Evolutionary conservation across 1,140 invertebrate species (phyloP).

Genomic region (Drosophila ogumai): DNA sequence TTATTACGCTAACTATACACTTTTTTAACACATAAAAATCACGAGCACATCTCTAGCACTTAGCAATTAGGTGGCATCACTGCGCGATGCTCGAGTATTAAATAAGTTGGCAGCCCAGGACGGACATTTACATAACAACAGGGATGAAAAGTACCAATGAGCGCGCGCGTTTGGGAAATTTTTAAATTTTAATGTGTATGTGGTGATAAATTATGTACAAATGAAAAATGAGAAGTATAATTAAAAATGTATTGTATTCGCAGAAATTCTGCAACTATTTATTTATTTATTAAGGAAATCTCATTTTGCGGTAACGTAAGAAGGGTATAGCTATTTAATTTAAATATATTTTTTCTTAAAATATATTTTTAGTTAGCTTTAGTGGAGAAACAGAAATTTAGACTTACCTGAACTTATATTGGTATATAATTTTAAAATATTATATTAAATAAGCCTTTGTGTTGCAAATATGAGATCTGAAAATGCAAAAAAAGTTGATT

Average conservation of each 20-base stretch:
- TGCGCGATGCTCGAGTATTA: constrained; percentile 1
- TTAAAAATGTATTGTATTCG: background rate
- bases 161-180: constrained; percentile 21
- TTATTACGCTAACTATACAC: background rate
- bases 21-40: background rate
- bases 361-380: no score
- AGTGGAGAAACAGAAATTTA: no score
- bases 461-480: constrained; percentile 23
- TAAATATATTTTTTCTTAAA: background rate
- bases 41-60: constrained; percentile 26
- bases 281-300: background rate
- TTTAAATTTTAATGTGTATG: constrained; percentile 5
- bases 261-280: background rate
- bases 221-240: background rate
- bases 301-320: background rate
- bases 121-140: constrained; percentile 25
- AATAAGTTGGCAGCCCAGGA: constrained; percentile 28
- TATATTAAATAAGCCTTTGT: background rate
- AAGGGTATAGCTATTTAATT: background rate
- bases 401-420: constrained; percentile 12
- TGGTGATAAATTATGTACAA: background rate
- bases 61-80: constrained; percentile 22
- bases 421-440: background rate
- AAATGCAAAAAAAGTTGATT: constrained; percentile 2
- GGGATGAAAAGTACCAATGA: constrained; percentile 35